Conservation (phyloP, 2,797 vertebrate species). For the Falco naumanni region DNA sequence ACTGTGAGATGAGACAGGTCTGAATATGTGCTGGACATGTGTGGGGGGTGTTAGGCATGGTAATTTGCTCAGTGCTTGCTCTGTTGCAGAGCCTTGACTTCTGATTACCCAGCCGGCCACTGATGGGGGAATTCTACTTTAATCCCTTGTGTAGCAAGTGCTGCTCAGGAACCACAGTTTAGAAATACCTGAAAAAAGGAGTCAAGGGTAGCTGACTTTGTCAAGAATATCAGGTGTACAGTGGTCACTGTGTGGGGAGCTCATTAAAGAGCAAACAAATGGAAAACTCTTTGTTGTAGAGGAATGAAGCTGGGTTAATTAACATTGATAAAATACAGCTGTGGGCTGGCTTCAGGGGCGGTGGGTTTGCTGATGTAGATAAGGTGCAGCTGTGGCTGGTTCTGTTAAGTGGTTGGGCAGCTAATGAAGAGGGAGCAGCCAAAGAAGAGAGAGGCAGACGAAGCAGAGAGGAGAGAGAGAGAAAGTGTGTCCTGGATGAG, state of each 20-base stretch:
- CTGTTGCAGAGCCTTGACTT: not conserved
- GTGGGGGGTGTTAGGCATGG: not conserved
- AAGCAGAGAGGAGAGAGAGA: too few relatives aligned
- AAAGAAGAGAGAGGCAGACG: too few relatives aligned
- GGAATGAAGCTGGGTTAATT: too few relatives aligned
- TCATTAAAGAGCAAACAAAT: conserved; percentile 17
- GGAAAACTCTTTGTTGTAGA: not conserved
- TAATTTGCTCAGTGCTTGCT: not conserved
- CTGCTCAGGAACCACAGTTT: not conserved
- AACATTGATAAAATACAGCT: too few relatives aligned
- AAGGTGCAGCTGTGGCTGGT: too few relatives aligned
- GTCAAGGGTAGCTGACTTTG: not conserved
- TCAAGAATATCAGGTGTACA: not conserved
- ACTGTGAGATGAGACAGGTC: not conserved
- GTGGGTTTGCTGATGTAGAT: too few relatives aligned
- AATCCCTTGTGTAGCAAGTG: not conserved
- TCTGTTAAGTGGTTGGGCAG: too few relatives aligned
- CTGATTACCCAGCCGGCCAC: not conserved
- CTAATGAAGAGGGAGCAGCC: too few relatives aligned
- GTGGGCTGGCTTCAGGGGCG: too few relatives aligned
- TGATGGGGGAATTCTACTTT: not conserved
- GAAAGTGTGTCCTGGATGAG: too few relatives aligned
- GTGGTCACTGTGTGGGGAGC: not conserved
- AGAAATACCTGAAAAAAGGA: not conserved
- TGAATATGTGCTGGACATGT: not conserved